Evolutionary conservation across 2,113 vertebrate species (phyloP).

Genomic region (Puffinus mauretanicus): DNA sequence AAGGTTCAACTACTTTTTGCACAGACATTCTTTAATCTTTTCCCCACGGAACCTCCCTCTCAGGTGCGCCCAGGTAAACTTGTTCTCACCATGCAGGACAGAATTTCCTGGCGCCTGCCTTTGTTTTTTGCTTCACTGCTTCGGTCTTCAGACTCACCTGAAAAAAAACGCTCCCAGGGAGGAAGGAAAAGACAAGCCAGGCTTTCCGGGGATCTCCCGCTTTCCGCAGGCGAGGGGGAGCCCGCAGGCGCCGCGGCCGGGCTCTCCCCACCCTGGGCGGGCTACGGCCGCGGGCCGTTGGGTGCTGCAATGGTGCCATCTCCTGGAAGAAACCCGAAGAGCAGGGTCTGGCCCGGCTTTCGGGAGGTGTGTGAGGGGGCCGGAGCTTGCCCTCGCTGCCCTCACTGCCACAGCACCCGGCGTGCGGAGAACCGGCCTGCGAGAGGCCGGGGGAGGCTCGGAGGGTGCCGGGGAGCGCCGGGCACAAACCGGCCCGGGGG

Average conservation of each 20-base stretch:
- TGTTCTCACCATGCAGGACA: too few relatives aligned
- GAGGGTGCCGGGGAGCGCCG: neutral
- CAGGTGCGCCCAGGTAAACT: neutral
- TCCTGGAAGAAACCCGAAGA: neutral
- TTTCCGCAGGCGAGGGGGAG: neutral
- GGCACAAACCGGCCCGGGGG: neutral
- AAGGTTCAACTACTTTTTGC: neutral
- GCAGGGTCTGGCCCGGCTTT: neutral
- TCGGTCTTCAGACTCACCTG: neutral
- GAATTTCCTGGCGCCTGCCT: neutral
- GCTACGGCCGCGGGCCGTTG: neutral
- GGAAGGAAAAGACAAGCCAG: accelerated
- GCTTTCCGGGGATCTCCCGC: accelerated
- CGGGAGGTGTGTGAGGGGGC: accelerated
- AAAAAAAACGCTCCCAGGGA: too few relatives aligned
- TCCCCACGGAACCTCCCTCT: neutral
- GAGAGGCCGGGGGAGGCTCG: too few relatives aligned
- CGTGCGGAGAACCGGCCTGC: neutral
- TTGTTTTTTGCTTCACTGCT: neutral
- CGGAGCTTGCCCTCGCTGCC: neutral
- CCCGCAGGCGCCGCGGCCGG: neutral
- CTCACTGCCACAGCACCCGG: accelerated
- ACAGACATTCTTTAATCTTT: neutral
- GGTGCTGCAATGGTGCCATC: conserved; percentile 57
- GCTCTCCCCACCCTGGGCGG: neutral